These are phyloP conservation scores for Malurus melanocephalus DNA, from an alignment of 2,113 vertebrate species.

Conservation along the genomic window DNA sequence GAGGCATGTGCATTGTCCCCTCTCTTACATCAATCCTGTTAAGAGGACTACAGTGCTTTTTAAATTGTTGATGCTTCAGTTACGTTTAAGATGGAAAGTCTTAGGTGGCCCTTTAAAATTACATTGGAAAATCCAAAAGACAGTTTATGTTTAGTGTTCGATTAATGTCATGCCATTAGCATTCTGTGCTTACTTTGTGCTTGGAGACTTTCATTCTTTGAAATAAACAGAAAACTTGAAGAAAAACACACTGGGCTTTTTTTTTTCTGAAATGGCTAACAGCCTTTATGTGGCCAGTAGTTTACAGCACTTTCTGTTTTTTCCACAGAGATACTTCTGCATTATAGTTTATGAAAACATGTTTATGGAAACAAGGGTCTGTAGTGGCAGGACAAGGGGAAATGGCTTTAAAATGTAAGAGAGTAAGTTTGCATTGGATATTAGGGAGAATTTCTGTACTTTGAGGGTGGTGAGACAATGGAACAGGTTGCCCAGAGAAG, in stretches of 20 bases:
- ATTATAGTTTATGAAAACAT: neutral
- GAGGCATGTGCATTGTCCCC: neutral
- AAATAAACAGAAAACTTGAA: neutral
- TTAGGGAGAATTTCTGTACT: neutral
- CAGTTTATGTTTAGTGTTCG: neutral
- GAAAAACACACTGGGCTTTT: neutral
- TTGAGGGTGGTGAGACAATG: neutral
- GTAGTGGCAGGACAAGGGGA: neutral
- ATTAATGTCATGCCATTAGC: neutral
- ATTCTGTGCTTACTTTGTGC: neutral
- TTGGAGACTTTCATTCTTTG: neutral
- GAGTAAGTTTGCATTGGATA: neutral
- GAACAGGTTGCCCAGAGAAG: neutral
- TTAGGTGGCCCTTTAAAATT: neutral
- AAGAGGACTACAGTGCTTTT: neutral
- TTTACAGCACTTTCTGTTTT: neutral
- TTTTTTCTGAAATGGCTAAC: neutral
- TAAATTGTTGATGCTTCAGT: neutral
- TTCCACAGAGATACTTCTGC: neutral
- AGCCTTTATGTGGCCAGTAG: neutral
- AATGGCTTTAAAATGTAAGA: neutral
- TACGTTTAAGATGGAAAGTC: neutral
- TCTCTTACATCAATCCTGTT: neutral
- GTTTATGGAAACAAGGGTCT: neutral
- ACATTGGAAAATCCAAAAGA: neutral